These are phyloP conservation scores for Cyaniris semiargus DNA, from an alignment of 2,888 invertebrate genomes.

Conservation along the genomic window DNA sequence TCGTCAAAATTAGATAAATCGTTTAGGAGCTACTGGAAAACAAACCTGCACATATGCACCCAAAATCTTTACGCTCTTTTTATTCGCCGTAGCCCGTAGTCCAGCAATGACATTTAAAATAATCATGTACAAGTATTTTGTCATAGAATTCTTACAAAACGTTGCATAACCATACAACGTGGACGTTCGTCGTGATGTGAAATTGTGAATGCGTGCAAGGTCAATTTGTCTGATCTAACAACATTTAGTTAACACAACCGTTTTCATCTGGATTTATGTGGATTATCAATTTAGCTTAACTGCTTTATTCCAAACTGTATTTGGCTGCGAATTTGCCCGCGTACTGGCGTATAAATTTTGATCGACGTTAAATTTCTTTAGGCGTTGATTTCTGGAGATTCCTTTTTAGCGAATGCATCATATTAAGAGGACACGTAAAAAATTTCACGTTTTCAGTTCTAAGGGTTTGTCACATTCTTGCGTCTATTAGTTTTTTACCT, in stretches of 20 bases:
- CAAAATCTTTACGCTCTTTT: too few relatives aligned
- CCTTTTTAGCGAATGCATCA: too few relatives aligned
- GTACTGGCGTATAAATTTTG: too few relatives aligned
- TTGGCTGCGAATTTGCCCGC: too few relatives aligned
- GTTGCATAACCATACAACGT: conserved; percentile 23
- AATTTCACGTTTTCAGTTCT: too few relatives aligned
- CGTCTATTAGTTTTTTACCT: neutral
- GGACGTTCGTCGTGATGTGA: conserved; percentile 41
- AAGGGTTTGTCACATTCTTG: neutral
- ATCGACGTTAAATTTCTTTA: too few relatives aligned
- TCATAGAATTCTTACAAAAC: conserved; percentile 2
- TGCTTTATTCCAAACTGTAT: neutral
- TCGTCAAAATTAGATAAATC: too few relatives aligned
- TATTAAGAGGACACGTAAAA: too few relatives aligned
- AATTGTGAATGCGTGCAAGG: conserved; percentile 53
- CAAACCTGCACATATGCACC: too few relatives aligned
- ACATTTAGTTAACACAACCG: conserved; percentile 49
- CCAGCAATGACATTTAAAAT: neutral
- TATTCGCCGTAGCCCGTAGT: neutral
- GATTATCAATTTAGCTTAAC: conserved; percentile 29
- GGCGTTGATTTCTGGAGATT: too few relatives aligned
- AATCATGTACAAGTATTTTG: neutral
- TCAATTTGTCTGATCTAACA: conserved; percentile 57
- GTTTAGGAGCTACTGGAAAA: too few relatives aligned
- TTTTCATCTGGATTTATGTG: conserved; percentile 35